phyloP scores from a whole-genome alignment of 2,797 vertebrate species.

The Nothura maculosa region DNA sequence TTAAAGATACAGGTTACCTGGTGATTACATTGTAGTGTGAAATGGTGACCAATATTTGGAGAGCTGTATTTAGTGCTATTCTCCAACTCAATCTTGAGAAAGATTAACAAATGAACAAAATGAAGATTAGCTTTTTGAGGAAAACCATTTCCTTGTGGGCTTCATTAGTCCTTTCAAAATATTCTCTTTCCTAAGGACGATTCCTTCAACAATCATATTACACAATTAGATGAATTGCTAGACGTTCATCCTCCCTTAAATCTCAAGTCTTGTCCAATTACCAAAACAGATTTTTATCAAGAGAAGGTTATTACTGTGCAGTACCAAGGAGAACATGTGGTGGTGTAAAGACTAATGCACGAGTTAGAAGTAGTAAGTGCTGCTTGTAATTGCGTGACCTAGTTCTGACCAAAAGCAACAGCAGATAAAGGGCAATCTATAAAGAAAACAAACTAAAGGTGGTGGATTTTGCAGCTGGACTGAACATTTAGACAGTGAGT shows the following conservation, averaged over 20 bases:
- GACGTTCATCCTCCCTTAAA: neutral
- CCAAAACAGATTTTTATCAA: neutral
- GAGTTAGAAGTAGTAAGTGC: neutral
- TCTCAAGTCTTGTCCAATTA: neutral
- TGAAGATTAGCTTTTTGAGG: neutral
- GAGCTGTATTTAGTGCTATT: neutral
- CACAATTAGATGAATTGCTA: neutral
- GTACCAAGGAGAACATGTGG: neutral
- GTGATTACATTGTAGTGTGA: neutral
- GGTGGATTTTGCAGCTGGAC: conserved; percentile 13
- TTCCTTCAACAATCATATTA: neutral
- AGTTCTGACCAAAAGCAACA: neutral
- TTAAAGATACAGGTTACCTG: neutral
- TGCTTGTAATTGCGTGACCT: conserved; percentile 1
- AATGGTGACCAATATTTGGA: neutral
- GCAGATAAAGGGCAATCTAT: neutral
- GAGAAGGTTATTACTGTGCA: neutral
- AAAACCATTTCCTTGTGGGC: neutral
- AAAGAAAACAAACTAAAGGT: neutral
- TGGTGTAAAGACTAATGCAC: neutral
- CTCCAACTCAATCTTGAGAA: neutral
- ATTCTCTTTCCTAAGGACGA: neutral
- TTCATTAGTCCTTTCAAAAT: neutral
- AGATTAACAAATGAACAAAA: neutral
- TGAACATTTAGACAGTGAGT: conserved; percentile 4